These are phyloP conservation scores for Vultur gryphus DNA, from an alignment of 2,797 vertebrate species.

Conservation along the genomic window DNA sequence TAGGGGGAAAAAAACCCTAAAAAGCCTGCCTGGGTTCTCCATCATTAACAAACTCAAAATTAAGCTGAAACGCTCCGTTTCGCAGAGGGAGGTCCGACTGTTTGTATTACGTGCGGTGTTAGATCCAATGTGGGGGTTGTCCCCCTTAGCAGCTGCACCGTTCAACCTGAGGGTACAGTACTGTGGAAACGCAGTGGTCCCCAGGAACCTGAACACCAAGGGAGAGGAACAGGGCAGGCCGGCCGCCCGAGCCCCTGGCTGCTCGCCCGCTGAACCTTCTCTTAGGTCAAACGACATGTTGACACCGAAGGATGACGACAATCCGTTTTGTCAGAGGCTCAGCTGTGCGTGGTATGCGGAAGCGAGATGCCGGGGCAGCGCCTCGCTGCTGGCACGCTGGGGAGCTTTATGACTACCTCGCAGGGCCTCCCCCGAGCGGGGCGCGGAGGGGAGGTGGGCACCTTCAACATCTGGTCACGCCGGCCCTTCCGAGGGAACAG, in stretches of 20 bases:
- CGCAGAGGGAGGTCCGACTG: not conserved
- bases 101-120: accelerated
- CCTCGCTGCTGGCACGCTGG: accelerated
- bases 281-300: not conserved
- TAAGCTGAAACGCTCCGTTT: not conserved
- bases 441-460: accelerated
- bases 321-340: not conserved
- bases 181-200: accelerated
- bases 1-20: accelerated
- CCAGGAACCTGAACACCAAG: accelerated
- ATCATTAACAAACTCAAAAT: not conserved
- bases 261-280: not conserved
- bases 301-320: not conserved
- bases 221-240: accelerated
- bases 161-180: accelerated
- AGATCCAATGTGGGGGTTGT: accelerated
- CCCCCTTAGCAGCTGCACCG: accelerated
- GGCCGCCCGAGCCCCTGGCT: accelerated
- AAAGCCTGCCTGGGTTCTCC: not conserved
- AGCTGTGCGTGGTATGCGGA: accelerated
- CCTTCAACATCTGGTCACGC: accelerated
- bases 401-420: accelerated
- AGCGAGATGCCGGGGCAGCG: accelerated
- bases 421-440: too few relatives aligned
- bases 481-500: accelerated